These are phyloP conservation scores for Polydrusus cervinus DNA, from an alignment of 2,888 invertebrate genomes.

Conservation along the genomic window DNA sequence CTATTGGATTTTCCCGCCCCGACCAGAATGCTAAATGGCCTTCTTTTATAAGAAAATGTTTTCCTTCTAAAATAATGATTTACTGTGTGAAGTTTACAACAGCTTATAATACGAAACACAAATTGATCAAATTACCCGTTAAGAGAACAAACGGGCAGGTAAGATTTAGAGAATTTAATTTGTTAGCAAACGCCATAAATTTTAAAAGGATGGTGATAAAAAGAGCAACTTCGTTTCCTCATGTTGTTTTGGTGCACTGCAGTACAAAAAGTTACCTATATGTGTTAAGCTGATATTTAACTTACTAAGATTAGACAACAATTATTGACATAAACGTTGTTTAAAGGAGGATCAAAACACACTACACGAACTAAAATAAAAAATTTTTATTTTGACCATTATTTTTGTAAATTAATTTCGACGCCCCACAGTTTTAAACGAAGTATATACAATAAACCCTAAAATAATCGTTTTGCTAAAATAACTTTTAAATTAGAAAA, in stretches of 20 bases:
- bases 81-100: slow-evolving; percentile 57
- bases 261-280: not conserved
- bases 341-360: too few relatives aligned
- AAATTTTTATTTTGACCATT: too few relatives aligned
- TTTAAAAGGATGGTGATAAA: slow-evolving; percentile 3
- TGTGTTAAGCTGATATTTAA: too few relatives aligned
- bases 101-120: slow-evolving; percentile 52
- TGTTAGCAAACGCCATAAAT: slow-evolving; percentile 23
- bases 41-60: slow-evolving; percentile 59
- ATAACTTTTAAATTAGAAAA: slow-evolving; percentile 23
- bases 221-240: not conserved
- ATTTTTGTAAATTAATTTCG: too few relatives aligned
- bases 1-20: slow-evolving; percentile 60
- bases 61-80: slow-evolving; percentile 58
- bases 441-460: not conserved
- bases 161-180: slow-evolving; percentile 31
- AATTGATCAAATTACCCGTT: slow-evolving; percentile 49
- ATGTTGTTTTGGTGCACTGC: not conserved
- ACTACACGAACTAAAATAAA: too few relatives aligned
- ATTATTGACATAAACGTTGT: too few relatives aligned
- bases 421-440: too few relatives aligned
- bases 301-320: too few relatives aligned
- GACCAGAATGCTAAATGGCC: slow-evolving; percentile 60
- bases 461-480: not conserved
- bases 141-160: slow-evolving; percentile 37